These are phyloP conservation scores for Dolomedes plantarius DNA, from an alignment of 2,888 invertebrate species.

Conservation along the genomic window DNA sequence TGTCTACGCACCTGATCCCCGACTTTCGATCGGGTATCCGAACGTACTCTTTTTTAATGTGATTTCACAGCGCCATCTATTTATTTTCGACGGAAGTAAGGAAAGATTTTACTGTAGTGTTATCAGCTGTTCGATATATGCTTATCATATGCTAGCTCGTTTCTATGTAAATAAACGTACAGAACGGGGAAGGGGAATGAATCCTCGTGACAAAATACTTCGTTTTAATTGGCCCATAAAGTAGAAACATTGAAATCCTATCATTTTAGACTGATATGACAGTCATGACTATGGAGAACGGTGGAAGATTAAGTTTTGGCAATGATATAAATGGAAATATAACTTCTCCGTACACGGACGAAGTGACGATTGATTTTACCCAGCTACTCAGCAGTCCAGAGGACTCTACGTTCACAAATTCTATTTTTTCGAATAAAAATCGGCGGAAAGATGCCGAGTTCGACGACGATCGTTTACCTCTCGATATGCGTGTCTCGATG, in stretches of 20 bases:
- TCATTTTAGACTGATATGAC: slow-evolving; percentile 1
- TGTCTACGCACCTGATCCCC: too few relatives aligned
- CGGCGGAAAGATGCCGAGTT: slow-evolving; percentile 13
- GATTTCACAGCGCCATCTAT: too few relatives aligned
- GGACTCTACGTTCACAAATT: slow-evolving; percentile 25
- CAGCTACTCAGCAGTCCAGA: slow-evolving; percentile 48
- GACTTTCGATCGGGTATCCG: too few relatives aligned
- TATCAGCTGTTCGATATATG: too few relatives aligned
- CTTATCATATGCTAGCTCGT: too few relatives aligned
- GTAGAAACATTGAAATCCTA: neutral
- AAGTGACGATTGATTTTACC: slow-evolving; percentile 31
- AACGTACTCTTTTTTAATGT: too few relatives aligned
- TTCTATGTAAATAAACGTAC: too few relatives aligned
- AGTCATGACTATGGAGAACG: neutral
- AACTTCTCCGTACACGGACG: neutral
- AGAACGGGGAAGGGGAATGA: too few relatives aligned
- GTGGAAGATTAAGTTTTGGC: neutral
- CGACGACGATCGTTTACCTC: slow-evolving; percentile 1
- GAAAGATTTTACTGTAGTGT: too few relatives aligned
- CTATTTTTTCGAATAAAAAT: slow-evolving; percentile 30
- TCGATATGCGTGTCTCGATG: slow-evolving; percentile 30
- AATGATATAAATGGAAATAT: neutral
- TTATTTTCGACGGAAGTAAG: too few relatives aligned
- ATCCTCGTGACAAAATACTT: neutral
- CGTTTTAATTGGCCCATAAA: neutral